Evolutionary conservation across 2,113 vertebrate species (phyloP), one percentile per base, ranked within the genome.

Genomic region (Lipophrys pholis): DNA sequence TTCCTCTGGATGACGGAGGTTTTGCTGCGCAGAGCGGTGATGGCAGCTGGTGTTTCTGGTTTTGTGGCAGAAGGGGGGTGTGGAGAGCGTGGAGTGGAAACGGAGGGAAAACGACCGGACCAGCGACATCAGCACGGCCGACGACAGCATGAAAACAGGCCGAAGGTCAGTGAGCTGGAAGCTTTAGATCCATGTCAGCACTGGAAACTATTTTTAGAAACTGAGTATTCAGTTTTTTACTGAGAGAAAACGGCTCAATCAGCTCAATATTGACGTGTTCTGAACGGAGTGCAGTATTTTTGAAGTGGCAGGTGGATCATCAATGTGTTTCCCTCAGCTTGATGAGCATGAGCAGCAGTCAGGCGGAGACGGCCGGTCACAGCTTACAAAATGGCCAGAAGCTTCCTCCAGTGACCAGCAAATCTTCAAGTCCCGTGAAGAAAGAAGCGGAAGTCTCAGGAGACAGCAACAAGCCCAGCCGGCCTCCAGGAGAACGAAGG

Each of bases 401-500:
- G n/a, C 53, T 46, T 69, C 54, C 82, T 16, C 15, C 55, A 5
- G 11, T 48, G 15, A 2, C 53, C 5, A 5, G 52, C 77, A 84
- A 78, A 58, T 11, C 75, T 40, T 81, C 70, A 0, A 66, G 83
- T 45, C 75, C 88, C 0, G 76, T 35, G 1, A 86, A 59, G 58
- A 86, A 83, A 39, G 78, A 42, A 17, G 48, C 57, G 10, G 76
- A 85, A 10, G 21, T 39, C 9, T 0, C 65, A 8, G 61, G 90
- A 54, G 93, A 93, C 60, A 76, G 88, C 78, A 90, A n/a, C 73
- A 84, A 66, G 2, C 90, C 91, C 65, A 87, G 89, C 40, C 92
- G 92, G 21, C 87, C 94, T 0, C 8, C 92, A 0, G 93, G 93
- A 69, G 95, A 95, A 65, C 93, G 88, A 68, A 95, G 95, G 97